Base-by-base conservation (phyloP, 2,797 vertebrate genomes). In the Myotis findleyi region DNA sequence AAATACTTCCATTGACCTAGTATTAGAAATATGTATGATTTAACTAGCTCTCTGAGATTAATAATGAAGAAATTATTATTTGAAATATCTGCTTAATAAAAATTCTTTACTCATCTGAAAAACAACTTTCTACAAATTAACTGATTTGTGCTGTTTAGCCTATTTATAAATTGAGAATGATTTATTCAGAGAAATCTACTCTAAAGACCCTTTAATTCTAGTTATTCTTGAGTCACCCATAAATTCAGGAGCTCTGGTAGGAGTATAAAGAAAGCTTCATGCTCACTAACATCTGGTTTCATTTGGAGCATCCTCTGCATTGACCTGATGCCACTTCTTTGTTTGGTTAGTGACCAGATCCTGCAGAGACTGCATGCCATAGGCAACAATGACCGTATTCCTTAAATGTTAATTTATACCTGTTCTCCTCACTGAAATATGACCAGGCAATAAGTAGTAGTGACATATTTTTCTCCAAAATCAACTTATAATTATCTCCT, bases 151-250 rank as follows among this genome's bases (percentile, higher is more conserved):
- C 71, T 64, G 21, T 25, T 87, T 66, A 77, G 21, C 4, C 12
- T 33, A 79, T 80, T 87, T 89, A 71, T 25, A 94, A 89, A 36
- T n/a, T 83, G 41, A 93, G 33, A 90, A 36, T 9, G 44, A 72
- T 18, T 9, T 72, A 5, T 55, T 71, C 44, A 57, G 53, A 47
- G 83, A 87, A 90, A 73, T 72, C 18, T 66, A 8, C 30, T 47
- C 64, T 17, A 81, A 90, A 87, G 10, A 47, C 1, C 5, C 7
- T n/a, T 79, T 59, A 68, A 89, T 85, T 75, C 36, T 80, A 55
- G 11, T 75, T 44, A 47, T 51, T 91, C 33, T 51, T 69, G 33
- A 13, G 87, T 68, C 6, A 68, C 12, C 9, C 7, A 47, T 33
- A 57, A 17, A 87, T 79, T 55, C 16, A 79, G 30, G 47, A 77